A percentile compares a stretch with the other conserved stretches of the same genome.
phyloP scores from a whole-genome alignment of 2,113 vertebrate species.

The Triplophysa rosa region DNA sequence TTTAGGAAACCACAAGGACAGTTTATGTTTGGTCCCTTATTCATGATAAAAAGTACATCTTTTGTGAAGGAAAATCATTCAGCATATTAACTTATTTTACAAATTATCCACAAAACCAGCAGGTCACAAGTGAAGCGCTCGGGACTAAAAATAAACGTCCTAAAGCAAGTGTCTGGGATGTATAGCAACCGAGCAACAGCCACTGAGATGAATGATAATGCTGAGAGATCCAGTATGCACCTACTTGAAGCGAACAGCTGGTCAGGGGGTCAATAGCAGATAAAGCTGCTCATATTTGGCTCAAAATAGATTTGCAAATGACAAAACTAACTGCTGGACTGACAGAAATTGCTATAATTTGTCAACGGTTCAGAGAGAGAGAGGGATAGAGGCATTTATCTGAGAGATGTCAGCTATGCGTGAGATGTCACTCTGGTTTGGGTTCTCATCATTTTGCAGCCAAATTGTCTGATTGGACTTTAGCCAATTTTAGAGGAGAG shows the following conservation, averaged over 20 bases:
- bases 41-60: not conserved
- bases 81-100: no score
- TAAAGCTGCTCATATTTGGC: slow-evolving; percentile 34
- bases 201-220: slow-evolving; percentile 1
- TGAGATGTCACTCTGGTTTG: slow-evolving; percentile 50
- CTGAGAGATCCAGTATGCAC: not conserved
- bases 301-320: slow-evolving; percentile 45
- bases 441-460: slow-evolving; percentile 47
- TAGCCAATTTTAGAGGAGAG: slow-evolving; percentile 49
- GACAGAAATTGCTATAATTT: slow-evolving; percentile 53
- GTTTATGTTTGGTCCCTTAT: slow-evolving; percentile 2
- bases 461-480: slow-evolving; percentile 53
- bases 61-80: not conserved
- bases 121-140: no score
- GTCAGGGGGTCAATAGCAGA: slow-evolving; percentile 10
- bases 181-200: no score
- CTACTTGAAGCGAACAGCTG: not conserved
- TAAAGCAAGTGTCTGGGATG: no score
- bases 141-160: not conserved
- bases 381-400: slow-evolving; percentile 38
- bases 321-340: slow-evolving; percentile 42
- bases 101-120: not conserved
- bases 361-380: slow-evolving; percentile 28
- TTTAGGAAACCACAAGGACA: slow-evolving; percentile 16
- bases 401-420: slow-evolving; percentile 47